A percentile compares a stretch with the other conserved stretches of the same genome.
These are phyloP conservation scores for Cyclophora albipunctata DNA, from an alignment of 2,888 invertebrate genomes.

Conservation along the genomic window DNA sequence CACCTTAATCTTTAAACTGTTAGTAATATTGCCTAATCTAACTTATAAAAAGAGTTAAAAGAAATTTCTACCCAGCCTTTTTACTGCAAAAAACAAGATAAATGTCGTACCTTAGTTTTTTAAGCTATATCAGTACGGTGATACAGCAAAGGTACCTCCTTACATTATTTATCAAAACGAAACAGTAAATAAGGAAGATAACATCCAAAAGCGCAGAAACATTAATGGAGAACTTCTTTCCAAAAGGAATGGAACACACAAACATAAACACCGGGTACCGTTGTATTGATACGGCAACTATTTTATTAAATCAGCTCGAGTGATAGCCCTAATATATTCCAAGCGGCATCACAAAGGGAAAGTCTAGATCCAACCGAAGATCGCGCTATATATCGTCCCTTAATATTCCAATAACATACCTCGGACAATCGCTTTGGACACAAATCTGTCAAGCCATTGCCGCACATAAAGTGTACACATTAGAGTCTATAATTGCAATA, in stretches of 20 bases:
- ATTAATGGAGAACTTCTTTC: constrained; percentile 6
- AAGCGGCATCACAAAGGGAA: constrained; percentile 26
- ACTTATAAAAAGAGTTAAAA: no score
- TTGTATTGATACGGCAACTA: not conserved
- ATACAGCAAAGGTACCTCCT: no score
- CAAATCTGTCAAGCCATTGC: constrained; percentile 9
- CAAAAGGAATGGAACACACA: not conserved
- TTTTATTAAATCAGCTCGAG: constrained; percentile 8
- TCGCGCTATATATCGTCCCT: constrained; percentile 23
- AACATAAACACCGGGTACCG: not conserved
- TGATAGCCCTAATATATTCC: constrained; percentile 17
- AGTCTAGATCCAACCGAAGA: constrained; percentile 21
- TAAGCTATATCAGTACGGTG: no score
- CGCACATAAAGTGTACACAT: constrained; percentile 6
- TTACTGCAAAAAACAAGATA: no score
- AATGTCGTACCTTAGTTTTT: no score
- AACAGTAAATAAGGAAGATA: no score
- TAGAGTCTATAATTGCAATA: constrained; percentile 15
- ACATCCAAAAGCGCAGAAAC: not conserved
- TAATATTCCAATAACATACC: constrained; percentile 13
- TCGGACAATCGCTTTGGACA: constrained; percentile 8
- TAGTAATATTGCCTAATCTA: no score
- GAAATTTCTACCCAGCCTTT: no score
- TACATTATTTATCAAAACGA: no score
- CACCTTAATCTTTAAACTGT: no score